Base-by-base conservation (phyloP, 92 coral and sea anemone genomes). In the Porites cylindrica region DNA sequence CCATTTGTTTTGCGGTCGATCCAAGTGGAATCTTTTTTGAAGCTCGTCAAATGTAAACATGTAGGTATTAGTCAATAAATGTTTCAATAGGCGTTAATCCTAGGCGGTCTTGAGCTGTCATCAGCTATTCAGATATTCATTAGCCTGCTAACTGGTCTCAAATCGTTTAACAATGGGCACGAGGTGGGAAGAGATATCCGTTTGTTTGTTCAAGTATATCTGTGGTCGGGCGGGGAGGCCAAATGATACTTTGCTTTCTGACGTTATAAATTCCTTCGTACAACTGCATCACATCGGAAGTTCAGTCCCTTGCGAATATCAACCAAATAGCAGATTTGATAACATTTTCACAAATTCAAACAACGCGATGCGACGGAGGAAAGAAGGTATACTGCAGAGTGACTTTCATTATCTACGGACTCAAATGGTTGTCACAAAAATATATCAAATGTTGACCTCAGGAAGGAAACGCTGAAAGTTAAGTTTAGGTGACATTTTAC, bases 81-180 rank as follows among this genome's bases (percentile, higher is more conserved):
- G 11, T 56, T 56, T 56, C 61, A 56, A 10, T 2, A 14, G 8
- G 61, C 16, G 4, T 26, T 70, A 70, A 81, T 69, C 56, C 67
- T 12, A 11, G 70, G 80, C 60, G 72, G 78, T 21, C 71, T 16
- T 1, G 14, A 73, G 60, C 87, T 83, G 87, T 83, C 87, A 72
- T 47, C 87, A 79, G 24, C 14, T 13, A 24, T 43, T 59, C 23
- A 58, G 71, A 61, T 72, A 47, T 73, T 61, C 8, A 59, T 72
- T 47, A 83, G 14, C 72, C 52, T 59, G 59, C 70, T 82, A 72
- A 82, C 72, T 82, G 79, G 21, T 20, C 60, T 59, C 72, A 82
- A 82, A 82, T 82, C 58, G 79, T 71, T 64, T n/a, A n/a, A 17
- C 61, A 19, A 72, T 73, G 29, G 51, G 66, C 60, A 72, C 47